Percentiles rank a stretch among this genome's conserved stretches.
Evolutionary conservation across 2,888 invertebrate species (phyloP).

Genomic region (Beris morrisii): DNA sequence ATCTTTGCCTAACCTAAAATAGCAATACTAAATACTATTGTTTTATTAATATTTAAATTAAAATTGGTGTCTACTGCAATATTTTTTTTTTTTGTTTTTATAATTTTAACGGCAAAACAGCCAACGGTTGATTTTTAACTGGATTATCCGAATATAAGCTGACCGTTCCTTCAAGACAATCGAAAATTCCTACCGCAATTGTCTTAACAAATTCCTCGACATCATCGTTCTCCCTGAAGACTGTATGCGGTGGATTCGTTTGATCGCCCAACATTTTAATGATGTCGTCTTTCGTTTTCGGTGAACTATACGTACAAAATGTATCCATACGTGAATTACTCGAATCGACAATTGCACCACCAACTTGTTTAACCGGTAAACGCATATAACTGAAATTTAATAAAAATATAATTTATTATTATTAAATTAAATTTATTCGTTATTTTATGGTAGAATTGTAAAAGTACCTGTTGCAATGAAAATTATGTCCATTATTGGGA

Average conservation of each 20-base stretch:
- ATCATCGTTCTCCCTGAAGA: constrained; percentile 67
- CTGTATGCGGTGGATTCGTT: constrained; percentile 64
- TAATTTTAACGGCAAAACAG: constrained; percentile 61
- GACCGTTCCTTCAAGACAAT: constrained; percentile 73
- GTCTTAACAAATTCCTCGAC: constrained; percentile 69
- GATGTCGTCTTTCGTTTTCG: constrained; percentile 65
- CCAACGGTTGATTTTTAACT: constrained; percentile 67
- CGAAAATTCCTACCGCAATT: constrained; percentile 82
- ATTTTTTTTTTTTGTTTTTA: too few species aligned
- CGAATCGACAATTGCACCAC: constrained; percentile 68
- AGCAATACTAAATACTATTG: too few species aligned
- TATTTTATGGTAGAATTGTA: too few species aligned
- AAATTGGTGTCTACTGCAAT: too few species aligned
- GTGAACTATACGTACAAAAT: constrained; percentile 62
- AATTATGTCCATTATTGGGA: constrained; percentile 66
- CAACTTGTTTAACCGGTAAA: constrained; percentile 65
- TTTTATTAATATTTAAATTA: too few species aligned
- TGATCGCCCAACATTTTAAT: constrained; percentile 76
- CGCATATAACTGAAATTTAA: constrained; percentile 67
- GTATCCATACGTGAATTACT: constrained; percentile 69
- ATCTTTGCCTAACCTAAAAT: too few species aligned
- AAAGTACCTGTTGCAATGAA: constrained; percentile 74
- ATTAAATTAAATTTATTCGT: too few species aligned
- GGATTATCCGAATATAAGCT: constrained; percentile 79
- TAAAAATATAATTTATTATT: neutral